phyloP scores from a whole-genome alignment of 2,888 invertebrate genomes.

The Drosophila barbarae region DNA sequence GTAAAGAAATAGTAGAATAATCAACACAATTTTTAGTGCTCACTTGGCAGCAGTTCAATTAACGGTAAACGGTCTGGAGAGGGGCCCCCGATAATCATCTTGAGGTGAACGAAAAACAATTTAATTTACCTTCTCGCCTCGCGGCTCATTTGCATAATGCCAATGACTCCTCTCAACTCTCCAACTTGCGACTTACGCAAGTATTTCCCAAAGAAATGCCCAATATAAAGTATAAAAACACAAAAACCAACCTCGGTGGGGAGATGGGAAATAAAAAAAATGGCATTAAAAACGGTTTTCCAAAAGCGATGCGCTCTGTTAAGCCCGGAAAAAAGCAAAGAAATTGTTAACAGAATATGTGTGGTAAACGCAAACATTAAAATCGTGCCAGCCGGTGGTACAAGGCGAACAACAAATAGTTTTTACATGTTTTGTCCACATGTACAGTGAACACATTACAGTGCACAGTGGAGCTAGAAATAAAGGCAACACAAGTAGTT shows the following conservation, averaged over 20 bases:
- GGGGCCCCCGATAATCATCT: slow-evolving; percentile 53
- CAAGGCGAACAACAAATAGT: slow-evolving; percentile 48
- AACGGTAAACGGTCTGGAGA: slow-evolving; percentile 60
- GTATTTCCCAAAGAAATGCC: slow-evolving; percentile 48
- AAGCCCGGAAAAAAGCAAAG: slow-evolving; percentile 51
- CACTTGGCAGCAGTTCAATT: slow-evolving; percentile 55
- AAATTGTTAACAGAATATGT: slow-evolving; percentile 43
- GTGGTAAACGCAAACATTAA: slow-evolving; percentile 34
- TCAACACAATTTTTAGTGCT: slow-evolving; percentile 34
- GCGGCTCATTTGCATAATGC: slow-evolving; percentile 60
- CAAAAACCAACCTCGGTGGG: slow-evolving; percentile 4
- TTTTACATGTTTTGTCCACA: slow-evolving; percentile 32
- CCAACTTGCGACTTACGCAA: slow-evolving; percentile 50
- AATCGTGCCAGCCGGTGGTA: slow-evolving; percentile 45
- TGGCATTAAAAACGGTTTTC: slow-evolving; percentile 40
- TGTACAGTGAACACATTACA: slow-evolving; percentile 8
- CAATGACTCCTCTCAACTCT: slow-evolving; percentile 54
- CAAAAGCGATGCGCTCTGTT: slow-evolving; percentile 65
- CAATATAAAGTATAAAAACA: slow-evolving; percentile 5
- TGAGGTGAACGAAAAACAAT: slow-evolving; percentile 47
- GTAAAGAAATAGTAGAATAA: slow-evolving; percentile 12
- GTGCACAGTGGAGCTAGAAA: slow-evolving; percentile 7
- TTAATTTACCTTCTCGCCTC: slow-evolving; percentile 54
- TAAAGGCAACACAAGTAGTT: not conserved
- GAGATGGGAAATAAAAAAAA: slow-evolving; percentile 38